Evolutionary conservation across 2,888 invertebrate species (phyloP), one percentile per base, ranked within the genome.

Genomic region (Drosophila mimica): DNA sequence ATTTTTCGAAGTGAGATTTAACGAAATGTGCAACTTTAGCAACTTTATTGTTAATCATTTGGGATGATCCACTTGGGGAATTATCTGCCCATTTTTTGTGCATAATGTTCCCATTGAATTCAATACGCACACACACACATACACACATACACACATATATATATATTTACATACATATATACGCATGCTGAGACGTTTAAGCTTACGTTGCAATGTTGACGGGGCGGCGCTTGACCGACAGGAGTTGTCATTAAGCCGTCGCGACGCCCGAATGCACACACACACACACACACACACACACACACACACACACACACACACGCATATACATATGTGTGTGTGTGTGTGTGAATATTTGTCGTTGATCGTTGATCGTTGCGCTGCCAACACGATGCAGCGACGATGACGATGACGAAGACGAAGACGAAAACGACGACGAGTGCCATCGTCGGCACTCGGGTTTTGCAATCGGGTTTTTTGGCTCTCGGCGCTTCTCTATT

Each of bases 401-500:
- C 56, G n/a, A 46, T 30, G n/a, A 20, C n/a, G 28, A 33, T 20
- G 11, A 15, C 30, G 3, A 25, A 25, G 48, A 25, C 11, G 25
- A 25, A 7, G 8, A 8, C 17, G 4, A 25, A 1, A 2, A 38
- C 54, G 15, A 15, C 46, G 25, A 20, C 60, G 9, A 20, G 36
- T 25, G 31, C 15, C 17, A 33, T 8, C 4, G 34, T 51, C 25
- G 63, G 63, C 48, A 38, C 8, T 60, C 52, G 52, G 36, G 25
- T 7, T 43, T 7, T 43, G 48, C 11, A 49, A 61, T 66, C 74
- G 74, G 53, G 64, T 54, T 56, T 65, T 62, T 65, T 65, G 67
- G 69, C 72, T 79, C 85, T 76, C 78, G 69, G 54, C 71, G 75
- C 74, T 75, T 72, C 48, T 67, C 81, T 82, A 82, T 81, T 88